A percentile compares a stretch with the other conserved stretches of the same genome.
phyloP scores from a whole-genome alignment of 1,140 invertebrate genomes.

The Philotrypesis tridentata region DNA sequence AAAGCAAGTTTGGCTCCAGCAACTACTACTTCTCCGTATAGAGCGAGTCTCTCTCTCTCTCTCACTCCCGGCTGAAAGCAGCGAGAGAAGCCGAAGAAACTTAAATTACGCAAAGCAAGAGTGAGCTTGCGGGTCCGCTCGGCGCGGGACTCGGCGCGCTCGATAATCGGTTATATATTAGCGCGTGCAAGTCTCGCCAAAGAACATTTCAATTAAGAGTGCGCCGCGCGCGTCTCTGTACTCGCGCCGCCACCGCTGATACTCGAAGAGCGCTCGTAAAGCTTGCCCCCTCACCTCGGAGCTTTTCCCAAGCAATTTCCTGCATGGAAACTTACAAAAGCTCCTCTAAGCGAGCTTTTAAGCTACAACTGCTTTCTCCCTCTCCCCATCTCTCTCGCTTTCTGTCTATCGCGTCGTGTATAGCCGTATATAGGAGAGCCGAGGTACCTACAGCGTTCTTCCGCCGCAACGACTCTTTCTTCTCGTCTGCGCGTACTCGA shows the following conservation, averaged over 20 bases:
- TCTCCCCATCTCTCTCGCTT: neutral
- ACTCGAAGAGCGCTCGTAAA: conserved; percentile 15
- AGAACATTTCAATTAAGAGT: conserved; percentile 61
- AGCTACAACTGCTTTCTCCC: conserved; percentile 45
- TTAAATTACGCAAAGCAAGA: conserved; percentile 57
- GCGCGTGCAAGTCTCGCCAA: conserved; percentile 45
- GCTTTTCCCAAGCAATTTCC: conserved; percentile 50
- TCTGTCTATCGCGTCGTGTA: neutral
- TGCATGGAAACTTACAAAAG: conserved; percentile 49
- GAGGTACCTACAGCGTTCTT: neutral
- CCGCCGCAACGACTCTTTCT: conserved; percentile 11
- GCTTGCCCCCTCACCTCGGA: conserved; percentile 21
- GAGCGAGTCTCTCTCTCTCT: neutral
- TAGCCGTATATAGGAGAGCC: neutral
- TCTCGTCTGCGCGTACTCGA: conserved; percentile 9
- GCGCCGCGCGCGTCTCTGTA: neutral
- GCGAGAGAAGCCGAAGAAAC: conserved; percentile 53
- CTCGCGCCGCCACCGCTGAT: neutral
- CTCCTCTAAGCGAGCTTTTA: conserved; percentile 45
- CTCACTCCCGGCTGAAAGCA: neutral
- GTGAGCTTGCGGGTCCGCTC: conserved; percentile 16
- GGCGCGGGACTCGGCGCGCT: conserved; percentile 41
- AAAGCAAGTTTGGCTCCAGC: conserved; percentile 46
- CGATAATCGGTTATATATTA: conserved; percentile 60
- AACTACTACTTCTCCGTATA: neutral